A percentile compares a stretch with the other conserved stretches of the same genome.
These are phyloP conservation scores for Rhamnusium bicolor DNA, from an alignment of 2,888 invertebrate species.

Conservation along the genomic window DNA sequence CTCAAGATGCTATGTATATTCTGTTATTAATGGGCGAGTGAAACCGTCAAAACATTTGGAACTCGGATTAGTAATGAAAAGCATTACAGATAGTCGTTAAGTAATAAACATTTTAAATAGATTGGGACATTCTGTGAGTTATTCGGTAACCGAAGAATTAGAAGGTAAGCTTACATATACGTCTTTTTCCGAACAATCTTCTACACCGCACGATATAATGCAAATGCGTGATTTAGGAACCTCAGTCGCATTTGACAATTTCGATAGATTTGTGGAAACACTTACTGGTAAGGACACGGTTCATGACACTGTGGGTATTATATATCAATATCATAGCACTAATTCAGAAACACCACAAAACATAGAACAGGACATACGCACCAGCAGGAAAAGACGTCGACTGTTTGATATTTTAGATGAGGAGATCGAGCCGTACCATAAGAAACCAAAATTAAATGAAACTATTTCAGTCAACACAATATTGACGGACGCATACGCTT, in stretches of 20 bases:
- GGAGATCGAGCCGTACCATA: slow-evolving; percentile 39
- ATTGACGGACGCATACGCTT: neutral
- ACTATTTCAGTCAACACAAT: slow-evolving; percentile 36
- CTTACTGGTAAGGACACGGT: neutral
- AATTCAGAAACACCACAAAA: neutral
- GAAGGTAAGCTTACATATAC: neutral
- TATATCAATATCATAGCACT: neutral
- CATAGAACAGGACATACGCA: neutral
- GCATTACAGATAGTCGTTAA: neutral
- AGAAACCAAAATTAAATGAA: slow-evolving; percentile 40
- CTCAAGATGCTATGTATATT: neutral
- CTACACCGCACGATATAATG: neutral
- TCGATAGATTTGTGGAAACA: neutral
- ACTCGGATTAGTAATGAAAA: neutral
- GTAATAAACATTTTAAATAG: neutral
- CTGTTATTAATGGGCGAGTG: neutral
- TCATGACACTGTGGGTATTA: neutral
- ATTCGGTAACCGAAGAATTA: neutral
- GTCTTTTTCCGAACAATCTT: neutral
- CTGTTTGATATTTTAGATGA: slow-evolving; percentile 22
- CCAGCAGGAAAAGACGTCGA: slow-evolving; percentile 12
- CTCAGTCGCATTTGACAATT: neutral
- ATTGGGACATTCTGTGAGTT: neutral
- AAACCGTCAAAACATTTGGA: neutral
- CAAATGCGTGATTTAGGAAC: neutral